Base-by-base conservation (phyloP, 2,113 vertebrate genomes). In the Calypte anna region DNA sequence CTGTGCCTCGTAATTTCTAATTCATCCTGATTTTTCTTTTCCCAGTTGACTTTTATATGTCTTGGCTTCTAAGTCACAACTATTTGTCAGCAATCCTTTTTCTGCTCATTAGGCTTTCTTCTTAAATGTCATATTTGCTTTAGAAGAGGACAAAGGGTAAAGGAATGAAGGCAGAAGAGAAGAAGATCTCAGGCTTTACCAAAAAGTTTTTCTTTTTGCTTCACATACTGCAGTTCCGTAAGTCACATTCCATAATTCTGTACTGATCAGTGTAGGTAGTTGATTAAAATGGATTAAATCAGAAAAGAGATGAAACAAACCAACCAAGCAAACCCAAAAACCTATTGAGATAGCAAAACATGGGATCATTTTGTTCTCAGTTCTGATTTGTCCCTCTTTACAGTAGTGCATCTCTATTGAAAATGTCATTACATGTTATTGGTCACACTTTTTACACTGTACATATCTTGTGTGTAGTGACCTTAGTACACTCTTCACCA, bases 31-130 rank as follows among this genome's bases (percentile, higher is more conserved):
- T 67, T 48, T 90, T 82, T 43, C 15, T 61, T 80, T 76, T 69
- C 20, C 5, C 18, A 43, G 3, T 58, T 74, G 4, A n/a, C 14
- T 2, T 11, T 67, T 36, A 38, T 22, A 20, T 1, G 0, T 46
- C 20, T 62, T 87, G 23, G 48, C 12, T 8, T 73, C 20, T 31
- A 61, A 57, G 21, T 48, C 59, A 22, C 36, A 78, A 9, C 3
- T 10, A 11, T 62, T 62, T 74, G 1, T 16, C n/a, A 84, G 28
- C 6, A 61, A 31, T 44, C 4, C 0, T 78, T 73, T 81, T 87
- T 77, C 31, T 66, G 14, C 7, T 84, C 8, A 14, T 58, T 53
- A 31, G n/a, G 6, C 5, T 74, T 5, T 48, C 23, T 40, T 76
- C 50, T 57, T 27, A 61, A 28, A 54, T 36, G 5, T 66, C 13